Conservation (phyloP, 2,888 invertebrate genomes). For the Pimpla rufipes region DNA sequence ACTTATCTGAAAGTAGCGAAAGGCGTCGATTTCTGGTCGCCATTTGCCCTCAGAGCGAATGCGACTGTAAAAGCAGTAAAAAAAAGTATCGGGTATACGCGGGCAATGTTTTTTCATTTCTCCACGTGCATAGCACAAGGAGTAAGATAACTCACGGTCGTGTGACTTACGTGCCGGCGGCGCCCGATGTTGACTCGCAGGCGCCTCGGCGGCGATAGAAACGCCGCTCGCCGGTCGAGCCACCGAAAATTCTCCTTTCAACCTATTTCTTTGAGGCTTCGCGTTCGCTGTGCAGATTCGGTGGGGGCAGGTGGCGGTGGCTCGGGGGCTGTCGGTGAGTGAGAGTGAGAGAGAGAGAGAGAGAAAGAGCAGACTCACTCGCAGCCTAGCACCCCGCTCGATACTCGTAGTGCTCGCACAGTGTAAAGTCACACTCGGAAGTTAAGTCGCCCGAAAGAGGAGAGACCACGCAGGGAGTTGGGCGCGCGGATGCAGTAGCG, state of each 20-base stretch:
- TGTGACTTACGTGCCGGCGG: conserved; percentile 7
- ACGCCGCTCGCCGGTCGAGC: conserved; percentile 7
- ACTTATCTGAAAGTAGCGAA: too few species aligned
- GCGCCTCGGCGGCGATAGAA: conserved; percentile 18
- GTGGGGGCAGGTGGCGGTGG: background rate
- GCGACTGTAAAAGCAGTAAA: too few species aligned
- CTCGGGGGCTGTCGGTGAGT: background rate
- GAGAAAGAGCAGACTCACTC: background rate
- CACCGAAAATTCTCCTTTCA: conserved; percentile 30
- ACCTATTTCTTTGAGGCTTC: conserved; percentile 26
- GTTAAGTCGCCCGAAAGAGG: conserved; percentile 73
- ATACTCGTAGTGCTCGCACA: conserved; percentile 42
- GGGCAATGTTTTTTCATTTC: too few species aligned
- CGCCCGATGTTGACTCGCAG: conserved; percentile 41
- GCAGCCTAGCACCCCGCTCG: conserved; percentile 5
- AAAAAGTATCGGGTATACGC: too few species aligned
- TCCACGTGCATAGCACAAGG: too few species aligned
- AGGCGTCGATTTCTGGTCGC: too few species aligned
- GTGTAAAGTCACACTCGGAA: conserved; percentile 71
- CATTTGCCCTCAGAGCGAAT: too few species aligned
- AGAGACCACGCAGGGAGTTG: conserved; percentile 16
- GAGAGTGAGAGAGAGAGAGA: background rate
- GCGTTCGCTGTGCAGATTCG: conserved; percentile 6
- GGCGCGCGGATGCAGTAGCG: conserved; percentile 65
- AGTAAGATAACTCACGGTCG: conserved; percentile 44